Base-by-base conservation (phyloP, 2,113 vertebrate genomes). In the Tautogolabrus adspersus region DNA sequence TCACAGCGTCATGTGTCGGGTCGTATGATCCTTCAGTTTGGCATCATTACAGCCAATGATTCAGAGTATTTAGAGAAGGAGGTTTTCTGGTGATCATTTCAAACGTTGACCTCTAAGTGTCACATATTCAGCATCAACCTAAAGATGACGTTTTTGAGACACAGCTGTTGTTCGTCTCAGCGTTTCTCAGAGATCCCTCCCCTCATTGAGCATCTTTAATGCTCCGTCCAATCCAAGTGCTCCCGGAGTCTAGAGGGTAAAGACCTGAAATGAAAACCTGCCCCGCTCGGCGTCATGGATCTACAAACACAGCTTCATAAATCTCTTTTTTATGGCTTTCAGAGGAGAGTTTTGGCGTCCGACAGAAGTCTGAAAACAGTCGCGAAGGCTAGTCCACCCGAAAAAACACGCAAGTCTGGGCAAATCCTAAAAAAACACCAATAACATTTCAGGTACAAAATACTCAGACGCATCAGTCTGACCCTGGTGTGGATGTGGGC, bases 261-360 rank as follows among this genome's bases (percentile, higher is more conserved):
- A 51, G 52, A 42, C 42, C 67, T 62, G 60, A 64, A 64, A 21
- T 51, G 6, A 9, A 56, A 72, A 61, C 16, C 21, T 42, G 61
- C 66, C 54, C 72, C 42, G 67, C 47, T 18, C 6, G 16, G 47
- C 47, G 3, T 49, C 5, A 8, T 18, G 46, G 46, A 47, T 19
- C 47, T 46, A 13, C 44, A 34, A 56, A 62, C 54, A 71, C 56
- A 57, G 65, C 69, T 12, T 18, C 59, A 75, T 62, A 67, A 55
- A 77, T 83, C 66, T 84, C 21, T 30, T 56, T 42, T 44, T 64
- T 90, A 91, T 91, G 89, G 88, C 88, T 90, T 86, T 87, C 71
- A 76, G 58, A 55, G 65, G 72, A 83, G 65, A 69, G 65, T 10
- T 64, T 44, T 47, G 7, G 62, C 21, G 15, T 79, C 71, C 21